Evolutionary conservation across 2,888 invertebrate species (phyloP), one percentile per base, ranked within the genome.

Genomic region (Cosmorhoe ocellata): DNA sequence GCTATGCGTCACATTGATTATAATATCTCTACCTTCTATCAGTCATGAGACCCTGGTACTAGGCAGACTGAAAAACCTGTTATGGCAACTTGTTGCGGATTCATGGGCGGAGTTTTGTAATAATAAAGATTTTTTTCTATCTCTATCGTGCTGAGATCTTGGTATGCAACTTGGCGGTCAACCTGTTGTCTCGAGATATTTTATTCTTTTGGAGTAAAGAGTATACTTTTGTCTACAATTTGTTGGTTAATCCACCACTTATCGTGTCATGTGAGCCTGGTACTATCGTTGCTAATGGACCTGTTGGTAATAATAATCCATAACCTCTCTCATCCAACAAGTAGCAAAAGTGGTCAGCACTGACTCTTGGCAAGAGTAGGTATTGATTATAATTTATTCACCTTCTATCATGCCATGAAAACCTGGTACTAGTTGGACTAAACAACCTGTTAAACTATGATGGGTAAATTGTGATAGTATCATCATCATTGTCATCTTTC

Each of bases 261-360:
- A 13, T 4, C 2, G 1, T 18, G 12, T 2, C 26, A 37, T 37
- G 37, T 26, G 1, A 37, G 26, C 26, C 26, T 26, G 12, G 26
- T 37, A 37, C 37, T 1, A 26, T 11, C 1, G 26, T n/a, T n/a
- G 11, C 26, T 8, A 12, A 3, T 1, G 3, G 13, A 37, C 37
- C 24, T 37, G 37, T 18, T 2, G 18, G 3, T 18, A 4, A 3
- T 18, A 2, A 18, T 2, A 3, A 2, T 18, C 18, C 18, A 10
- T 1, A 10, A 2, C 12, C n/a, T n/a, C n/a, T n/a, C n/a, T n/a
- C n/a, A n/a, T 31, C 12, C 33, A 12, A 24, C 26, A 37, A 37
- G 37, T 37, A 12, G 26, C 0, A 37, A 24, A 36, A 12, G 37
- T 37, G 37, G 37, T 26, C 6, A 34, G 3, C 37, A 37, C 36